Base-by-base conservation (phyloP, 1,140 invertebrate genomes). In the Drosophila arizonae region DNA sequence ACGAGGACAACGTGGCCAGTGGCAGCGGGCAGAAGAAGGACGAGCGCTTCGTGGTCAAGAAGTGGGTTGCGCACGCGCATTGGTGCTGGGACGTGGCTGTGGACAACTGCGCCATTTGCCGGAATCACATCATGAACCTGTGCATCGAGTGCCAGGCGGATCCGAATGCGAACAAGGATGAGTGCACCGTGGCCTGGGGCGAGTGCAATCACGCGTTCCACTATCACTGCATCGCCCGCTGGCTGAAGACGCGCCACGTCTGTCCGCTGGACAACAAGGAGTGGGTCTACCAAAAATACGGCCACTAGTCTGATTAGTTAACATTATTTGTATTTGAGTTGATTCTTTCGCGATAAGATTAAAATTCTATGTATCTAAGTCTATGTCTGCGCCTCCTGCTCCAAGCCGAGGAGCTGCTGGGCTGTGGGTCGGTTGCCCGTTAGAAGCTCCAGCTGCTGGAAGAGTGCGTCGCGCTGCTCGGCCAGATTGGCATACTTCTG, bases 61-160 rank as follows among this genome's bases (percentile, higher is more conserved):
- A 98, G 96, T 99, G 98, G 98, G 98, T 98, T 94, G 97, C 98
- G 62, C 98, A 99, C 11, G 98, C 98, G 21, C 92, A 99, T 4
- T 99, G 98, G 98, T 97, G 97, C 50, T 99, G 98, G 98, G 97
- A 99, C 93, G 99, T 99, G 93, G 98, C 99, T 3, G 98, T 99
- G 8, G 99, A 99, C 91, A 99, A 99, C 90, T 99, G 99, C 94
- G 99, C 99, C 76, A 99, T 99, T 92, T 99, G 99, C 90, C 95
- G 99, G 51, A 99, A 99, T 94, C 98, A 99, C 92, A 99, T 99
- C 81, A 99, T 99, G 99, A 98, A 99, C 93, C 93, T 99, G 3
- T 99, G 99, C 92, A 99, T 99, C 86, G 99, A 99, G 94, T 99
- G 99, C 92, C 99, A 99, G 92, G 99, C 98, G 3, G 99, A 99